Base-by-base conservation (phyloP, 23 tunicate genomes). In the Oikopleura dioica region DNA sequence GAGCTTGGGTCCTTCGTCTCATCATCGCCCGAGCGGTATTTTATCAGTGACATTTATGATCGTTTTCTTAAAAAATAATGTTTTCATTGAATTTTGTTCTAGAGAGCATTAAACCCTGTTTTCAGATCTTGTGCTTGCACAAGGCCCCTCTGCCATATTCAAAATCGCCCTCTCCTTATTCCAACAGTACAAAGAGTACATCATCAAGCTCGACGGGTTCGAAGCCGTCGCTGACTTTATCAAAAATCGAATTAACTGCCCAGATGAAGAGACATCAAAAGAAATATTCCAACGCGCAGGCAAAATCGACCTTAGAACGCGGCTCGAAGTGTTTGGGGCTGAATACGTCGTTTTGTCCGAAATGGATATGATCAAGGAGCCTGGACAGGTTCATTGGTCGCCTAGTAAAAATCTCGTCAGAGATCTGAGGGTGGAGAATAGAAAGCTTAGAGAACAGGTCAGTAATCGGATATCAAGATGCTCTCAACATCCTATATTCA, bases 121-220 rank as follows among this genome's bases (percentile, higher is more conserved):
- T 82, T 36, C 59, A 84, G 87, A 88, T 81, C 38, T 88, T 51
- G 76, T 88, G 31, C 83, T 88, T 68, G 72, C 84, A 63, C 87
- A 88, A 35, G 95, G 95, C 0, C 75, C 35, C 24, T 33, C 78
- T 36, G 95, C 95, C 1, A 36, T 88, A 51, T 88, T 83, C 78
- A 88, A 88, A 79, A 77, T 86, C 29, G 87, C 87, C 24, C 4
- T 88, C 24, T 78, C 84, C 51, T 68, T 88, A 37, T 72, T 88
- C 1, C 50, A 51, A 36, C 50, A 78, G 38, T 87, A 88, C 78
- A 88, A 88, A 59, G 30, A 68, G 4, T 78, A 69, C 23, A 50
- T 88, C 1, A 35, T 88, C 77, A 35, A 77, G 29, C 59, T 81
- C 38, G 87, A 84, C n/a, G 84, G 83, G 35, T 88, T 88, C 58